Base-by-base conservation (phyloP, 2,797 vertebrate genomes). In the Parambassis ranga region DNA sequence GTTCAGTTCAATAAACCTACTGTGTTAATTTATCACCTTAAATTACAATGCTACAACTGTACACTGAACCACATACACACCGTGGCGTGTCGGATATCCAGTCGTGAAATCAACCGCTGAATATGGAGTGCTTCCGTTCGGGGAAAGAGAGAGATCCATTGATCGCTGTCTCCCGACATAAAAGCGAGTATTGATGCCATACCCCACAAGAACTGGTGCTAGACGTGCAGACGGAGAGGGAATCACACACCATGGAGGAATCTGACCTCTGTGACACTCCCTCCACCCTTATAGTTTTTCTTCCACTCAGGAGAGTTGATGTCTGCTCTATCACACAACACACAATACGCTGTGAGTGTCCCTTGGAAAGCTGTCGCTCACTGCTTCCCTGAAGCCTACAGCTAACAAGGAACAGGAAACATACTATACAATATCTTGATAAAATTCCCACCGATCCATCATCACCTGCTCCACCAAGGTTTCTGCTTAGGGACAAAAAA, bases 91-190 rank as follows among this genome's bases (percentile, higher is more conserved):
- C 77, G 42, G 80, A 88, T 86, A 77, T 82, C 81, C 79, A 84
- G 74, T 80, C 53, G 65, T 79, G 85, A 89, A 89, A 88, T 84
- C 74, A 81, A 85, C 87, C 75, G 57, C 86, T 77, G 87, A 84
- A 83, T 87, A 84, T 74, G 78, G 87, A 90, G 84, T 81, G 81
- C 77, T 89, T 91, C 87, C 84, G 81, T 81, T 81, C 49, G 24
- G 72, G 68, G 70, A 83, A 85, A 75, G 71, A 68, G 71, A 68
- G 84, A 79, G 71, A 71, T 53, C 49, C 68, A 88, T 90, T 43
- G 88, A 90, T 90, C 49, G 84, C 81, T 85, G 87, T 85, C 82
- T 90, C 60, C 80, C 43, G 63, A 83, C 82, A 88, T 87, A 79
- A 88, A 85, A 77, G 79, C 59, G 61, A 71, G 73, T 85, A 87